Percentiles rank a stretch among this genome's conserved stretches.
These are phyloP conservation scores for Rhombomys opimus DNA, from an alignment of 2,113 vertebrate species.

Conservation along the genomic window DNA sequence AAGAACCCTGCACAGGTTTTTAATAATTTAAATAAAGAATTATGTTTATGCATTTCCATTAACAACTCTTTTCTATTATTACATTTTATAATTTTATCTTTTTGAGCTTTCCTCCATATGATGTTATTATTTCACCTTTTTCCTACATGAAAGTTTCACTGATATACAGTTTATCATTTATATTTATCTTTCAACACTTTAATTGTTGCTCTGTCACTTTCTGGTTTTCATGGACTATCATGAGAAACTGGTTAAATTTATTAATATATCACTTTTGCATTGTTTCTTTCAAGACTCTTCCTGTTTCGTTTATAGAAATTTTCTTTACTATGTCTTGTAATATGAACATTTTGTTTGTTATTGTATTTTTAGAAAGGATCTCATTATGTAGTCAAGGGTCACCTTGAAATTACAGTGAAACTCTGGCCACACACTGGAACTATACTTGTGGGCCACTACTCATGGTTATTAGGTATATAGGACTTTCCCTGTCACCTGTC, in stretches of 20 bases:
- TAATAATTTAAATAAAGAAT: background rate
- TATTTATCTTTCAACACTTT: background rate
- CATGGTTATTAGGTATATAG: background rate
- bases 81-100: background rate
- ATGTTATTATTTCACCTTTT: background rate
- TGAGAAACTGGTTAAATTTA: background rate
- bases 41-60: background rate
- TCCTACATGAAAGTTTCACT: background rate
- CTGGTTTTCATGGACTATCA: background rate
- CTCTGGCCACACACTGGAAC: background rate
- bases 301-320: background rate
- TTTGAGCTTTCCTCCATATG: background rate
- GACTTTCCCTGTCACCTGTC: background rate
- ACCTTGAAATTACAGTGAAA: background rate
- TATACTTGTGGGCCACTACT: background rate
- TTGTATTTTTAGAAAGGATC: background rate
- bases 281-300: background rate
- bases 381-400: background rate
- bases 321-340: background rate
- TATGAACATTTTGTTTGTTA: background rate
- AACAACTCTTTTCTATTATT: background rate
- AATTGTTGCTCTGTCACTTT: background rate
- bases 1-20: too few species aligned
- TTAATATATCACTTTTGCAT: background rate
- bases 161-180: background rate